Evolutionary conservation across 2,888 invertebrate genomes (phyloP).

Genomic region (Campoplex capitator): DNA sequence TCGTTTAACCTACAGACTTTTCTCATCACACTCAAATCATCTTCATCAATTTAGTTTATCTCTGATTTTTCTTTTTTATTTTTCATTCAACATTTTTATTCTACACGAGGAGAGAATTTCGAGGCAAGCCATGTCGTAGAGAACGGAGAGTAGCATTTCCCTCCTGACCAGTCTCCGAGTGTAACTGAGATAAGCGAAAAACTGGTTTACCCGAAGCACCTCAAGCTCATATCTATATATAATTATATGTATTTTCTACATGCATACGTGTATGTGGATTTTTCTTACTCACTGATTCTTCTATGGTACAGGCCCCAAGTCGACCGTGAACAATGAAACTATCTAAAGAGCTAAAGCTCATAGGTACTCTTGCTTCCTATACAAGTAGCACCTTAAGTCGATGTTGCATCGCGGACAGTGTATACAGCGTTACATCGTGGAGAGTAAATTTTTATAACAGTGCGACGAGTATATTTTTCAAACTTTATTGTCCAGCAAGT

Average conservation of each 20-base stretch:
- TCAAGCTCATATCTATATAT: slow-evolving; percentile 26
- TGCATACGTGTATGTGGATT: slow-evolving; percentile 6
- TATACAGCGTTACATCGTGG: not conserved
- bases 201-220: slow-evolving; percentile 65
- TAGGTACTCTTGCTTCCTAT: slow-evolving; percentile 24
- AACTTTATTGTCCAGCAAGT: not conserved
- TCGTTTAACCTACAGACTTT: slow-evolving; percentile 4
- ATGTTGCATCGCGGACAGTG: not conserved
- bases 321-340: slow-evolving; percentile 64
- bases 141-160: slow-evolving; percentile 63
- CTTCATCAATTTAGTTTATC: slow-evolving; percentile 49
- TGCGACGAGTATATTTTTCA: not conserved
- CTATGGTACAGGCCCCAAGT: slow-evolving; percentile 47
- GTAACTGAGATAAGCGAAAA: slow-evolving; percentile 65
- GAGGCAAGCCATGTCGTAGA: slow-evolving; percentile 50
- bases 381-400: slow-evolving; percentile 20
- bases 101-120: slow-evolving; percentile 24
- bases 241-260: slow-evolving; percentile 24
- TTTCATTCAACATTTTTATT: slow-evolving; percentile 41
- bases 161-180: slow-evolving; percentile 54
- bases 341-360: slow-evolving; percentile 59
- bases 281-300: slow-evolving; percentile 53
- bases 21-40: slow-evolving; percentile 11
- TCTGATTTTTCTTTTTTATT: slow-evolving; percentile 20
- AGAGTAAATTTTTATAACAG: not conserved